phyloP scores from a whole-genome alignment of 1,140 invertebrate species.

The Trinorchestia longiramus region DNA sequence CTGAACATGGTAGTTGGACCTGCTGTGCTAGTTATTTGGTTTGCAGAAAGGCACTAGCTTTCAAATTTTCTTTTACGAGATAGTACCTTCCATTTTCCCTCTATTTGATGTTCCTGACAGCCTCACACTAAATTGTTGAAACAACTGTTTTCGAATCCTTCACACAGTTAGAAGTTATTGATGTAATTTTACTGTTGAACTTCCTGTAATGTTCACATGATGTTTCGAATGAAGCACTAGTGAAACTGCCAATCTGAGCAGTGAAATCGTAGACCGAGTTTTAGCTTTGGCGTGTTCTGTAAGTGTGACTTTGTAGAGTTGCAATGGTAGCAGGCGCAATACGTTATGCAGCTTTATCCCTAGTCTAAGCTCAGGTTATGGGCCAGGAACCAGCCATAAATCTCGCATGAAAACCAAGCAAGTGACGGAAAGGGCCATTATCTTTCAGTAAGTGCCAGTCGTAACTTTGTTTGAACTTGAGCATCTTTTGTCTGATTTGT shows the following conservation, averaged over 20 bases:
- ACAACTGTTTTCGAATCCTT: not conserved
- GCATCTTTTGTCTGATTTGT: constrained; percentile 42
- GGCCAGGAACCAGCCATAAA: constrained; percentile 36
- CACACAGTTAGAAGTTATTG: not conserved
- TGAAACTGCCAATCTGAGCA: not conserved
- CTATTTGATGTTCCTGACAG: not conserved
- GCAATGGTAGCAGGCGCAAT: not conserved
- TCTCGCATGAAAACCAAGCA: constrained; percentile 36
- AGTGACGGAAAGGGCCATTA: constrained; percentile 41
- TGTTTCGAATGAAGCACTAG: not conserved
- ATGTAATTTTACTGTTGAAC: not conserved
- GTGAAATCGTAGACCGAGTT: not conserved
- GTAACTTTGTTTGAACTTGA: constrained; percentile 39
- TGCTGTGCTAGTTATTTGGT: too few species aligned
- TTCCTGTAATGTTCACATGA: not conserved
- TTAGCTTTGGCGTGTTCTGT: not conserved
- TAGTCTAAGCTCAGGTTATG: constrained; percentile 31
- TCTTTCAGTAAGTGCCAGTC: constrained; percentile 38
- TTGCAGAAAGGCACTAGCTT: too few species aligned
- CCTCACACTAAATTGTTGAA: not conserved
- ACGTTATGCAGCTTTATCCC: constrained; percentile 38
- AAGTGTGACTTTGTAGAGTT: not conserved
- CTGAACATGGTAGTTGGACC: too few species aligned
- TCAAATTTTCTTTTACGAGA: too few species aligned
- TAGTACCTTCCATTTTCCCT: too few species aligned